phyloP scores from a whole-genome alignment of 2,888 invertebrate genomes.

The Cheilosia vernalis region DNA sequence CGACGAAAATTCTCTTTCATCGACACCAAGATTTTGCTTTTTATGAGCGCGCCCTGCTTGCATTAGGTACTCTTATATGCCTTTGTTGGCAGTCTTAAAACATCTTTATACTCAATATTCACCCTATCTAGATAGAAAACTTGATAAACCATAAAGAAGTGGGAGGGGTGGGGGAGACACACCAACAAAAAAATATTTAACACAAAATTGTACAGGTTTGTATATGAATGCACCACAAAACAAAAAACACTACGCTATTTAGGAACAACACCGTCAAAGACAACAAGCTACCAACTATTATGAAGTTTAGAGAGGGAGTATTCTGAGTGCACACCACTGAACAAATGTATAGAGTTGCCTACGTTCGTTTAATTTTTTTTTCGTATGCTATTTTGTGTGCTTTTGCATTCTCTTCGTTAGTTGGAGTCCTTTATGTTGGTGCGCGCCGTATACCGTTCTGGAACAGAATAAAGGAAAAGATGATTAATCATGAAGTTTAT shows the following conservation, averaged over 20 bases:
- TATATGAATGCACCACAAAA: constrained; percentile 35
- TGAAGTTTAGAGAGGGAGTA: constrained; percentile 53
- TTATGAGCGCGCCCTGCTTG: constrained; percentile 69
- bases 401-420: constrained; percentile 51
- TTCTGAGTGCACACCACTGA: constrained; percentile 44
- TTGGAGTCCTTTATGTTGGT: constrained; percentile 29
- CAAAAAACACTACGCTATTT: constrained; percentile 63
- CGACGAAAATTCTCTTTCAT: constrained; percentile 34
- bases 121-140: constrained; percentile 57
- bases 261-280: constrained; percentile 64
- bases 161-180: no score
- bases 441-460: not conserved
- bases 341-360: constrained; percentile 19
- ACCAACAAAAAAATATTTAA: not conserved
- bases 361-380: constrained; percentile 19
- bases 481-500: constrained; percentile 74
- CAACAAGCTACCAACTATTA: constrained; percentile 71
- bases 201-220: not conserved
- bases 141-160: constrained; percentile 51
- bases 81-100: constrained; percentile 70
- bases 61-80: constrained; percentile 64
- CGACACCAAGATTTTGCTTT: constrained; percentile 58
- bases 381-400: constrained; percentile 21
- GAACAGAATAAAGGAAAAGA: constrained; percentile 48
- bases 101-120: constrained; percentile 70